Percentiles rank a stretch among this genome's conserved stretches.
These are phyloP conservation scores for Amyelois transitella DNA, from an alignment of 1,140 invertebrate species.

Conservation along the genomic window DNA sequence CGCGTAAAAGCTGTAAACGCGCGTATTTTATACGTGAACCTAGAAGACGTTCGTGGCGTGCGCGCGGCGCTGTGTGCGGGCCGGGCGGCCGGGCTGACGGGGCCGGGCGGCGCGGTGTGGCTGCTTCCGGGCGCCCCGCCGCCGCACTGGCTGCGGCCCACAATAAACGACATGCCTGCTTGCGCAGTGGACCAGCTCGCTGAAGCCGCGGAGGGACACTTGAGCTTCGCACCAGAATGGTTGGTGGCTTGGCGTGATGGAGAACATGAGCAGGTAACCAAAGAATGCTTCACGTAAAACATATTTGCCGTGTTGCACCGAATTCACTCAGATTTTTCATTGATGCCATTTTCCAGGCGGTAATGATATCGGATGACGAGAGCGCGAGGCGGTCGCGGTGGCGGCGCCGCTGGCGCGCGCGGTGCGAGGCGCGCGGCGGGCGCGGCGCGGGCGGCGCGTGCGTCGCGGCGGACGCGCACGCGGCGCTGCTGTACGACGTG, in stretches of 20 bases:
- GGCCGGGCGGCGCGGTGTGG: conserved; percentile 22
- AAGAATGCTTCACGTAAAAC: neutral
- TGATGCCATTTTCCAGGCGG: neutral
- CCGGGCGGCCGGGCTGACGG: conserved; percentile 9
- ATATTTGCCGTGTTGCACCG: too few relatives aligned
- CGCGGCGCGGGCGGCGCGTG: conserved; percentile 5
- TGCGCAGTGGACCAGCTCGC: conserved; percentile 22
- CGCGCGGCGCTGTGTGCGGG: conserved; percentile 49
- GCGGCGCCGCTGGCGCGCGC: neutral
- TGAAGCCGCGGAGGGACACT: conserved; percentile 29
- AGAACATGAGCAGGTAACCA: neutral
- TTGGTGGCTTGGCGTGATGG: conserved; percentile 21
- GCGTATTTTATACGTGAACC: conserved; percentile 32
- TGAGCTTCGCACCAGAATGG: conserved; percentile 30
- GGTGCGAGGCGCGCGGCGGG: conserved; percentile 9
- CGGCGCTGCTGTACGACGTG: conserved; percentile 41
- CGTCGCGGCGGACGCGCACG: neutral
- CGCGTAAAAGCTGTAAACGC: conserved; percentile 25
- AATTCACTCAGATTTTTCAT: too few relatives aligned
- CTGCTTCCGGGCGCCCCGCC: conserved; percentile 29
- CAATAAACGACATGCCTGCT: neutral
- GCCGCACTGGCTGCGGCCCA: conserved; percentile 9
- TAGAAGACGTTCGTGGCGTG: conserved; percentile 41
- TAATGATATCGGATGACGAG: neutral
- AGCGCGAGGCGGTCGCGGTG: conserved; percentile 15